A percentile compares a stretch with the other conserved stretches of the same genome.
phyloP scores from a whole-genome alignment of 1,140 invertebrate species.

The Trichoplusia ni region DNA sequence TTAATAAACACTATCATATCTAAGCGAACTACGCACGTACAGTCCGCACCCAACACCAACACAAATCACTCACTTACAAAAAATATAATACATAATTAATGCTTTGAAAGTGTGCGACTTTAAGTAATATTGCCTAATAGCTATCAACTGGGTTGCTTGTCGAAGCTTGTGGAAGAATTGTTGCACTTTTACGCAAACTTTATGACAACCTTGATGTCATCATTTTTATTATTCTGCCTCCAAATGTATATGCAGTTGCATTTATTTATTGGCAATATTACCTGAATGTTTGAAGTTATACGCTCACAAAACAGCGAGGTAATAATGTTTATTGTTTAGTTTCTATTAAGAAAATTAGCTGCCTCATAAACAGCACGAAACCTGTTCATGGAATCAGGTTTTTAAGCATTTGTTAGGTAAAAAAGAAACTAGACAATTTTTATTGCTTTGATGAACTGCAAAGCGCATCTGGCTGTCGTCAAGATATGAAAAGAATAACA shows the following conservation, averaged over 20 bases:
- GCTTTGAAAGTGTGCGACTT: conserved; percentile 1
- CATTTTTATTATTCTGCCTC: neutral
- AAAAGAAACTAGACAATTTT: neutral
- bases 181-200: neutral
- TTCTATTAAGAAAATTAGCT: neutral
- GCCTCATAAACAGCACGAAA: conserved; percentile 15
- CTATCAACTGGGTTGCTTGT: neutral
- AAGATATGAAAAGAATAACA: neutral
- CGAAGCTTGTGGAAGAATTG: neutral
- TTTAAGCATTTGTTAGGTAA: neutral
- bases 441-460: neutral
- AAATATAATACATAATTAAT: conserved; percentile 2
- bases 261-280: no score
- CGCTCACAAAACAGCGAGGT: neutral
- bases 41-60: neutral
- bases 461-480: neutral
- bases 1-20: conserved; percentile 24
- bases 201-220: neutral
- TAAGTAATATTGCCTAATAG: conserved; percentile 9
- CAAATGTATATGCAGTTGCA: no score
- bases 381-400: neutral
- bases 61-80: conserved; percentile 4
- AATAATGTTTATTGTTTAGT: neutral
- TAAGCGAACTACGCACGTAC: conserved; percentile 2
- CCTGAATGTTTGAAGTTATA: neutral